Base-by-base conservation (phyloP, 2,888 invertebrate genomes). In the Spisula solida region DNA sequence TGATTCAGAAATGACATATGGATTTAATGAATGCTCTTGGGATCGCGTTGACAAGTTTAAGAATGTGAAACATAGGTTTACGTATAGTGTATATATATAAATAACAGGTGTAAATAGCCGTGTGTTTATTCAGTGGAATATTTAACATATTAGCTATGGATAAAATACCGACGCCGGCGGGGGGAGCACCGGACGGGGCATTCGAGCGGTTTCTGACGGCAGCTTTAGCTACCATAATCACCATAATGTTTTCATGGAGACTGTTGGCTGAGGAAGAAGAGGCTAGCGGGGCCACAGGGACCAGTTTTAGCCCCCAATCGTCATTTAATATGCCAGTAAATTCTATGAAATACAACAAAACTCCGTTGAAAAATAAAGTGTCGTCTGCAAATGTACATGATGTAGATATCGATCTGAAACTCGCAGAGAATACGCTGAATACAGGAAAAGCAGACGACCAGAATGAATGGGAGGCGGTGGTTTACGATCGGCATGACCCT, bases 211-310 rank as follows among this genome's bases (percentile, higher is more conserved):
- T 96, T 82, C 91, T 96, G 8, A 95, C 96, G 1, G 95, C 96
- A 0, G 96, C 96, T 31, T 93, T 96, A 25, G 96, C 96, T 16
- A 95, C 96, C 0, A 96, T 96, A 14, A 94, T 96, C 14, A 96
- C 96, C 6, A 95, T 96, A 5, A 95, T 96, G 92, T 96, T 96
- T 87, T 96, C 96, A 0, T 96, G 96, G 96, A 88, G 95, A 48
- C 89, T 96, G 10, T 86, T 96, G 70, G 94, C 94, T 75, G 95
- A 95, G 51, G 92, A 93, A 70, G 93, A 93, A n/a, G 94, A 93
- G 34, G 89, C 92, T 0, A 92, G 88, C 29, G 41, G 66, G 25
- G 47, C 41, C 47, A 70, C 84, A 34, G 82, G 88, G 51, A 8
- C 70, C 10, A 29, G 10, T 6, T 78, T 51, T 47, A 48, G 31